phyloP scores from a whole-genome alignment of 2,797 vertebrate genomes.

The Balearica regulorum region DNA sequence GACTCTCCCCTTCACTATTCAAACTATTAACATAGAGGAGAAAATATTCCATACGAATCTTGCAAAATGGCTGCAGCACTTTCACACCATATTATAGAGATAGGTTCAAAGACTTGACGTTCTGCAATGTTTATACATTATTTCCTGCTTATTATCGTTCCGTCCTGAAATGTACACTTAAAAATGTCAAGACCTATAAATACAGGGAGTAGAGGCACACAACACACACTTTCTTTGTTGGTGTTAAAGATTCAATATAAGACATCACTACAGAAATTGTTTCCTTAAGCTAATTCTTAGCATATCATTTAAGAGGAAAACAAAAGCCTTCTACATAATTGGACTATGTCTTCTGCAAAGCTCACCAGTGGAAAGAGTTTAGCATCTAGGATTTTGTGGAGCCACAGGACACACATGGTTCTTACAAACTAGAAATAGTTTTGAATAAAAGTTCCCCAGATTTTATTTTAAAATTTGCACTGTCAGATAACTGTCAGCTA shows the following conservation, averaged over 20 bases:
- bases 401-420: background rate
- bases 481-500: background rate
- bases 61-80: background rate
- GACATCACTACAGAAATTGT: background rate
- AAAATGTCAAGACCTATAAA: background rate
- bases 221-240: background rate
- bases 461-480: background rate
- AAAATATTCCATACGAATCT: background rate
- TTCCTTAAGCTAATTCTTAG: background rate
- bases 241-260: background rate
- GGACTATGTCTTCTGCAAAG: background rate
- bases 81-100: background rate
- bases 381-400: background rate
- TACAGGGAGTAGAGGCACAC: background rate
- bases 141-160: background rate
- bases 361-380: background rate
- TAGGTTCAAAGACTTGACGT: background rate
- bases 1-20: background rate
- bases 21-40: background rate
- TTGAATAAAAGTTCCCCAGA: background rate
- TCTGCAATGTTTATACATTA: background rate
- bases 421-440: background rate
- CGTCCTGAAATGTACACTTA: background rate
- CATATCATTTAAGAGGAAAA: background rate
- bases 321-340: background rate